A percentile compares a stretch with the other conserved stretches of the same genome.
These are phyloP conservation scores for Pharmacophagus antenor DNA, from an alignment of 2,888 invertebrate genomes.

Conservation along the genomic window DNA sequence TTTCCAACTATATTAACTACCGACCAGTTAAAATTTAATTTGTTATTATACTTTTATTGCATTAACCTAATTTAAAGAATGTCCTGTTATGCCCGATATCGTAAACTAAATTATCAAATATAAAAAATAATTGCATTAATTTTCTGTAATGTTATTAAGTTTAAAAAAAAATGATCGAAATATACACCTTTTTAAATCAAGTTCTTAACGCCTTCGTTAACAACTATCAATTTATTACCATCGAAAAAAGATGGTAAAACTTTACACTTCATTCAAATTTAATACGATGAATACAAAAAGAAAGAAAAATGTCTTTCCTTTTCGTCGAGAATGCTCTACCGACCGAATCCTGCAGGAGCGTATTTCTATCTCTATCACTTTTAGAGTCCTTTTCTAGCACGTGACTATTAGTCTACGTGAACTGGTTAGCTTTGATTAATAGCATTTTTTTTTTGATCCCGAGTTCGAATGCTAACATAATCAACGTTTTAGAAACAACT, in stretches of 20 bases:
- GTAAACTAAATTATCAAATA: no score
- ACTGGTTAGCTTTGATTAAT: slow-evolving; percentile 74
- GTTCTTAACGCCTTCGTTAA: slow-evolving; percentile 45
- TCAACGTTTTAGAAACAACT: slow-evolving; percentile 44
- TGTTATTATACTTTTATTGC: no score
- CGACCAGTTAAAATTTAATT: no score
- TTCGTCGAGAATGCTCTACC: slow-evolving; percentile 56
- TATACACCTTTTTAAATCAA: slow-evolving; percentile 29
- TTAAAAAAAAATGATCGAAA: neutral
- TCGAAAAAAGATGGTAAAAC: slow-evolving; percentile 46
- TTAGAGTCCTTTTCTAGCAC: slow-evolving; percentile 42
- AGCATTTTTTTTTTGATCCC: slow-evolving; percentile 49
- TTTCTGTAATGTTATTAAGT: no score
- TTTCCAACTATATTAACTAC: no score
- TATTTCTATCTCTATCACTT: slow-evolving; percentile 59
- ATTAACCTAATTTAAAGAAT: no score
- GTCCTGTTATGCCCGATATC: no score
- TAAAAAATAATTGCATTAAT: no score
- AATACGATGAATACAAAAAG: slow-evolving; percentile 45
- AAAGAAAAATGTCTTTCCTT: slow-evolving; percentile 59
- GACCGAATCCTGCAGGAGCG: slow-evolving; percentile 61
- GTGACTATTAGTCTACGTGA: slow-evolving; percentile 37
- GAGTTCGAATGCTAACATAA: slow-evolving; percentile 55
- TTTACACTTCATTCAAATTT: slow-evolving; percentile 51
- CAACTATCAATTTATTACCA: slow-evolving; percentile 44